phyloP scores from a whole-genome alignment of 92 coral and sea anemone species.

The Porites divaricata region DNA sequence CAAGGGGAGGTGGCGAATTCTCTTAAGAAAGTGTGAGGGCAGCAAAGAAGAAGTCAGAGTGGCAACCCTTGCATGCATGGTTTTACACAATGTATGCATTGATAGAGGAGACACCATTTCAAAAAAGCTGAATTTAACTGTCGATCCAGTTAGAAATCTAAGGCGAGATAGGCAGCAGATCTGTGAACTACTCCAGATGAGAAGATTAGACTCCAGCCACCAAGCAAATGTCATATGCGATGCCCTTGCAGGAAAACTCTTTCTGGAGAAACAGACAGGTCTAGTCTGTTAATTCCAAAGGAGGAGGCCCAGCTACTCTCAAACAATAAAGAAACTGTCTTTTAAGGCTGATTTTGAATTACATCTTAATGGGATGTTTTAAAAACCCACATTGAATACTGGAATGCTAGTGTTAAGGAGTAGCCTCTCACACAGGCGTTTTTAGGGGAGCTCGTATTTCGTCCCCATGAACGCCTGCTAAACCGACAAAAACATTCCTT shows the following conservation, averaged over 20 bases:
- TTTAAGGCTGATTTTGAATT: too few relatives aligned
- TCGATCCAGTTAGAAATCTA: constrained; percentile 43
- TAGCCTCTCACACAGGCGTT: too few relatives aligned
- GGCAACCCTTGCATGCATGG: constrained; percentile 51
- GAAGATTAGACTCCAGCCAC: constrained; percentile 47
- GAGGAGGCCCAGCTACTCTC: too few relatives aligned
- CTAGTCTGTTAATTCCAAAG: background rate
- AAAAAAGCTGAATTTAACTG: constrained; percentile 38
- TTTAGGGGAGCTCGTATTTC: too few relatives aligned
- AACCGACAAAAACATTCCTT: too few relatives aligned
- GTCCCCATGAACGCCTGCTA: too few relatives aligned
- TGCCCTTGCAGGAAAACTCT: constrained; percentile 33
- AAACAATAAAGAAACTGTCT: too few relatives aligned
- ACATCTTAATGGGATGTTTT: too few relatives aligned
- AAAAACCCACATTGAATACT: too few relatives aligned
- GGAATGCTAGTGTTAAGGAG: too few relatives aligned
- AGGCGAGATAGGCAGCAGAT: constrained; percentile 36
- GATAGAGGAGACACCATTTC: constrained; percentile 36
- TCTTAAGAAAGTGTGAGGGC: too few relatives aligned
- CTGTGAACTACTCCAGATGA: constrained; percentile 42
- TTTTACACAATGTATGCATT: constrained; percentile 39
- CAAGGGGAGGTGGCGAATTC: too few relatives aligned
- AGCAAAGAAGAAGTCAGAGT: constrained; percentile 13
- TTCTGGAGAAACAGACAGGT: constrained; percentile 30
- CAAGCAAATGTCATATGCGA: constrained; percentile 44